Base-by-base conservation (phyloP, 2,888 invertebrate species). In the Dastarcus helophoroides region DNA sequence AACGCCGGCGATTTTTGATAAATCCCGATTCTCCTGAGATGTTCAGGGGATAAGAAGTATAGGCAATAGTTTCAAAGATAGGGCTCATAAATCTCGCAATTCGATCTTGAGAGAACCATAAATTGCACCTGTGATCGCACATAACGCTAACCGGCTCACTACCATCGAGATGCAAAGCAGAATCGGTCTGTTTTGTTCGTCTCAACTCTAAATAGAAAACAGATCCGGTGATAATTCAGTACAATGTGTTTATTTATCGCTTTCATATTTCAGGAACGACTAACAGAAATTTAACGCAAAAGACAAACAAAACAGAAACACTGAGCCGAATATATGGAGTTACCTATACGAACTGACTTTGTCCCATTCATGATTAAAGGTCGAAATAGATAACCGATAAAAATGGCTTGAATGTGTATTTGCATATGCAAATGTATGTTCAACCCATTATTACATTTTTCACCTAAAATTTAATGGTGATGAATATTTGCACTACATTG, bases 21-120 rank as follows among this genome's bases (percentile, higher is more conserved):
- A 52, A 53, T 53, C 48, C 54, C 51, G 47, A 42, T 42, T 54
- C 59, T 54, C 55, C 37, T 38, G 55, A 58, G 58, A 59, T 58
- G 51, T 48, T 54, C 49, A 45, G 45, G 46, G 51, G 56, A 59
- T 56, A 59, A 58, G 54, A 58, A 55, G 54, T 56, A 55, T 56
- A 54, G 56, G 56, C 59, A 56, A 59, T 60, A 60, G 59, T 58
- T 58, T 55, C 53, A 48, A 42, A 56, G 58, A 61, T 60, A 57
- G 58, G 48, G 49, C 53, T 48, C 49, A 56, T 62, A 62, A 61
- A 62, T 62, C 60, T 56, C 48, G 46, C 50, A 57, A 58, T 60
- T 58, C 59, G 60, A 60, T 60, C 59, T 60, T 57, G 53, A 51
- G 56, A 54, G 56, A 48, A 52, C 55, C 57, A 62, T 62, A 62